Evolutionary conservation across 2,797 vertebrate genomes (phyloP).

Genomic region (Hippoglossus hippoglossus): DNA sequence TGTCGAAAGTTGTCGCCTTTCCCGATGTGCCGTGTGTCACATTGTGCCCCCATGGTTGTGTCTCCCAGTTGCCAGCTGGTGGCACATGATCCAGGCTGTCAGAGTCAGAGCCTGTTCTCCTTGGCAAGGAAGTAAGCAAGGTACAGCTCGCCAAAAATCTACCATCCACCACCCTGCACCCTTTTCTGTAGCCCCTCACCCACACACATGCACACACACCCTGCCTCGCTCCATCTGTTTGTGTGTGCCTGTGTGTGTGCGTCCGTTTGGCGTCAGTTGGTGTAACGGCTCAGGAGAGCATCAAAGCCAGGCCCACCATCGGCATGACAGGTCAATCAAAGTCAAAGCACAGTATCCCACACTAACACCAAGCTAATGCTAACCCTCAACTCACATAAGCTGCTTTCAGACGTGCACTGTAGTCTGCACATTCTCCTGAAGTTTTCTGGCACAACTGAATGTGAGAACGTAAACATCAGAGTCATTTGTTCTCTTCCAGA

Average conservation of each 20-base stretch:
- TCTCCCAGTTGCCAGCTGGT: constrained; percentile 66
- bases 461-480: no score
- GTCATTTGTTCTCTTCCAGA: no score
- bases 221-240: constrained; percentile 76
- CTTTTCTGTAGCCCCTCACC: constrained; percentile 59
- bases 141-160: constrained; percentile 62
- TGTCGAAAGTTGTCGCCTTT: neutral
- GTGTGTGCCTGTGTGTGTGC: constrained; percentile 3
- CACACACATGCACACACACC: constrained; percentile 38
- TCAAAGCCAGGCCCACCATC: constrained; percentile 55
- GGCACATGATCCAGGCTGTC: constrained; percentile 75
- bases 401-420: neutral
- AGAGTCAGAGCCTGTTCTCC: constrained; percentile 66
- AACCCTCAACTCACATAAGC: constrained; percentile 2
- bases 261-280: constrained; percentile 71
- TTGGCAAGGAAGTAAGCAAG: constrained; percentile 69
- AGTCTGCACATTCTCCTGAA: no score
- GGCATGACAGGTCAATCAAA: constrained; percentile 55
- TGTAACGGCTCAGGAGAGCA: constrained; percentile 61
- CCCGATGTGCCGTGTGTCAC: constrained; percentile 36
- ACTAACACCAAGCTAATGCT: constrained; percentile 47
- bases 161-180: constrained; percentile 46
- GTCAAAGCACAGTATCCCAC: constrained; percentile 29
- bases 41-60: constrained; percentile 36
- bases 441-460: no score